These are phyloP conservation scores for Suricata suricatta DNA, from an alignment of 2,113 vertebrate genomes.

Conservation along the genomic window DNA sequence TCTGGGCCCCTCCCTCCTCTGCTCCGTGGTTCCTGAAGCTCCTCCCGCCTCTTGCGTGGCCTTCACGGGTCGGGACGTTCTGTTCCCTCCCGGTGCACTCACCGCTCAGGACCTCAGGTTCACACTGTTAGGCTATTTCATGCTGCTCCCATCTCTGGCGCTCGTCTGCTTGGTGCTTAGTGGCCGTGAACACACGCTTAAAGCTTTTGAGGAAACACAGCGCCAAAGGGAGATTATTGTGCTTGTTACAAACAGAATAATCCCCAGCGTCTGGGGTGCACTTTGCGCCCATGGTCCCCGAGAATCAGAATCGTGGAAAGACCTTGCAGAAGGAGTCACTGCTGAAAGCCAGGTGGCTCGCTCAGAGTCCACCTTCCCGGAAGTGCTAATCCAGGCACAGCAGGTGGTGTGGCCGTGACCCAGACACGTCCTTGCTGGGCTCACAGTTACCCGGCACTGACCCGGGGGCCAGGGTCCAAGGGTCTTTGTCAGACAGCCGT, in stretches of 20 bases:
- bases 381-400: not conserved
- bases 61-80: not conserved
- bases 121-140: not conserved
- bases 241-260: not conserved
- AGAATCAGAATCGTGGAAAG: not conserved
- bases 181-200: not conserved
- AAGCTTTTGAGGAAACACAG: not conserved
- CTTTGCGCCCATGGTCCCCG: not conserved
- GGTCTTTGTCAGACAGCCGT: not conserved
- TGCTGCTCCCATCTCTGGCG: not conserved
- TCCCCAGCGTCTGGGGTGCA: not conserved
- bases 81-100: not conserved
- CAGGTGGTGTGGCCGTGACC: not conserved
- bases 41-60: not conserved
- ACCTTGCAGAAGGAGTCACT: not conserved
- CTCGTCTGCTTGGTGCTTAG: not conserved
- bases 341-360: not conserved
- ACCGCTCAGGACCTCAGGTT: not conserved
- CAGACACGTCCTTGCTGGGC: not conserved
- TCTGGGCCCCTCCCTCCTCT: fast-evolving
- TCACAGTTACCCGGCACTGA: not conserved
- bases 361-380: not conserved
- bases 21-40: not conserved
- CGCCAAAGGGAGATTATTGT: too few relatives aligned
- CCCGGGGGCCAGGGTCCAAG: not conserved